Conservation (phyloP, 2,888 invertebrate genomes). For the Beris chalybata region DNA sequence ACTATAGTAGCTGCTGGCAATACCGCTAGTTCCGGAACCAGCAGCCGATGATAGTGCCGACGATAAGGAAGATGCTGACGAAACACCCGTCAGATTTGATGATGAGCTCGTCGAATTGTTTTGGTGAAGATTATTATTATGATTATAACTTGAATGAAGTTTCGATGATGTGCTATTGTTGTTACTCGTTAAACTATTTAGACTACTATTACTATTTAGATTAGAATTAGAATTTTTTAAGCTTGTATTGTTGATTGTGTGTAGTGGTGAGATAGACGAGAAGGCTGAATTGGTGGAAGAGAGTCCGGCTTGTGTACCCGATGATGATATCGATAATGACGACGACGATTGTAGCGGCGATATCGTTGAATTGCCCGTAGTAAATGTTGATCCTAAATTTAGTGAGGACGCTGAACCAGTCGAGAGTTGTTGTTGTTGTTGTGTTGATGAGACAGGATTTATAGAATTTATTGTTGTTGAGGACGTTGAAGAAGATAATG, state of each 20-base stretch:
- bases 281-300: conserved; percentile 27
- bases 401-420: conserved; percentile 21
- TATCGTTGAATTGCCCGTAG: conserved; percentile 33
- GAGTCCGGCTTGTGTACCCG: conserved; percentile 35
- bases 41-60: conserved; percentile 47
- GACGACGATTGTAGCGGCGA: neutral
- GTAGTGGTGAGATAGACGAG: conserved; percentile 23
- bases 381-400: conserved; percentile 25
- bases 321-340: conserved; percentile 10
- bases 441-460: conserved; percentile 30
- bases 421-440: conserved; percentile 32
- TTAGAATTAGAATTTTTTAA: conserved; percentile 5
- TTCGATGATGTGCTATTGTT: conserved; percentile 8
- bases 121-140: conserved; percentile 19
- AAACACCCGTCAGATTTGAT: conserved; percentile 33
- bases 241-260: conserved; percentile 15
- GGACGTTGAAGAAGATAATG: conserved; percentile 49
- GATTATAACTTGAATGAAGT: conserved; percentile 13
- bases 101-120: conserved; percentile 5
- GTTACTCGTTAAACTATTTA: conserved; percentile 4
- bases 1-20: conserved; percentile 47
- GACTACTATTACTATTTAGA: conserved; percentile 11
- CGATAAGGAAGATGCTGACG: conserved; percentile 48
- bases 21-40: conserved; percentile 47
- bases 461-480: conserved; percentile 41